Conservation (phyloP, 1,140 invertebrate species). For the Formica exsecta region DNA sequence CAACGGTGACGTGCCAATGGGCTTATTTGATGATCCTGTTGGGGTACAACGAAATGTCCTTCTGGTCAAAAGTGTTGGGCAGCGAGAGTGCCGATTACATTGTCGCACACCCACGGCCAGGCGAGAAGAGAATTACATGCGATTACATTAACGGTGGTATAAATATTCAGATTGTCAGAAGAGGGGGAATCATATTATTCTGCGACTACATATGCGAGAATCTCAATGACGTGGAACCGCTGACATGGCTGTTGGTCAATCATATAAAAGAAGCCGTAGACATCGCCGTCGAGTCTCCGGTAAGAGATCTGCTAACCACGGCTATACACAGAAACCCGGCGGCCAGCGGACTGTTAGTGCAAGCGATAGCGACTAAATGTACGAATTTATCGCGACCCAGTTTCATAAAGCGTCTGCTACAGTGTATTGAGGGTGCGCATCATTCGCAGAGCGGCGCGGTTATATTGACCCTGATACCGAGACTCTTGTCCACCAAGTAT, state of each 20-base stretch:
- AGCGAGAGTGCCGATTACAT: constrained; percentile 26
- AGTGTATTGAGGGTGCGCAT: constrained; percentile 90
- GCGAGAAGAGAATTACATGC: constrained; percentile 32
- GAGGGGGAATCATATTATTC: constrained; percentile 89
- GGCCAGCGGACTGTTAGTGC: constrained; percentile 91
- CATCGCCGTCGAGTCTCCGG: constrained; percentile 88
- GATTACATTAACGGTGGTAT: constrained; percentile 75
- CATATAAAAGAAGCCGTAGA: constrained; percentile 90
- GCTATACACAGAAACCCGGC: constrained; percentile 89
- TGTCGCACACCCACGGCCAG: not conserved
- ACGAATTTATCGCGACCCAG: constrained; percentile 85
- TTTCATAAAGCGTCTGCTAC: constrained; percentile 87
- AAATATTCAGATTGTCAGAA: constrained; percentile 88
- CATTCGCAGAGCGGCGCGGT: constrained; percentile 89
- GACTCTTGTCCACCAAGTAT: constrained; percentile 88
- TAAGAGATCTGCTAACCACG: constrained; percentile 88
- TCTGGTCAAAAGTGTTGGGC: constrained; percentile 89
- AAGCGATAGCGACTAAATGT: constrained; percentile 89
- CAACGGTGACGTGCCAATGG: constrained; percentile 90
- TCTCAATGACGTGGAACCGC: constrained; percentile 90
- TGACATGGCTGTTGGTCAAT: constrained; percentile 92
- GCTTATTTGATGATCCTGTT: constrained; percentile 90
- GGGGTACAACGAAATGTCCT: constrained; percentile 88
- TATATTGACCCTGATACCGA: constrained; percentile 88
- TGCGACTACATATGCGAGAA: constrained; percentile 92